A percentile compares a stretch with the other conserved stretches of the same genome.
These are phyloP conservation scores for Neoascia interrupta DNA, from an alignment of 2,888 invertebrate genomes.

Conservation along the genomic window DNA sequence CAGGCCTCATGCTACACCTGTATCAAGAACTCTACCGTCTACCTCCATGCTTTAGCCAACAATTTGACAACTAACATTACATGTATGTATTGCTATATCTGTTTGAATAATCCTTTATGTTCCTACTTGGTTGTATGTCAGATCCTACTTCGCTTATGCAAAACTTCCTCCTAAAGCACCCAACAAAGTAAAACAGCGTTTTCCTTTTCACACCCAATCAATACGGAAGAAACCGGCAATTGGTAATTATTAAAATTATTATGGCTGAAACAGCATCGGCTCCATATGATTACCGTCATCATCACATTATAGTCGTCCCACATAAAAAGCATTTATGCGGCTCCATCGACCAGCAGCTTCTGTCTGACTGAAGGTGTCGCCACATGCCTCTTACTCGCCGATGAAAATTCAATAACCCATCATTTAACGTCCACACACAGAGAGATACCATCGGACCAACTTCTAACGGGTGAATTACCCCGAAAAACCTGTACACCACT, in stretches of 20 bases:
- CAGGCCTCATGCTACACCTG: too few species aligned
- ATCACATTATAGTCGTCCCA: conserved; percentile 16
- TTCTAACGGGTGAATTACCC: conserved; percentile 35
- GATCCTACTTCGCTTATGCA: too few species aligned
- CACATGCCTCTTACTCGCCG: not conserved
- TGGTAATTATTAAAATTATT: not conserved
- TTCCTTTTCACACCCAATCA: not conserved
- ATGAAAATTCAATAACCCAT: not conserved
- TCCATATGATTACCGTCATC: conserved; percentile 15
- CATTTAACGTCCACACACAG: not conserved
- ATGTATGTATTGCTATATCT: too few species aligned
- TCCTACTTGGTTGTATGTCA: too few species aligned
- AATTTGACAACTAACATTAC: too few species aligned
- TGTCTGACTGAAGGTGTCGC: conserved; percentile 12
- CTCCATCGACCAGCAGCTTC: conserved; percentile 1
- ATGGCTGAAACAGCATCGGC: not conserved
- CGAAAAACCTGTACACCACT: conserved; percentile 41
- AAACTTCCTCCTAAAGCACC: too few species aligned
- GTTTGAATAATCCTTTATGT: too few species aligned
- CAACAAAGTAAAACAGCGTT: too few species aligned
- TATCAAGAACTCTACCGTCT: too few species aligned
- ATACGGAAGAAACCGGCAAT: conserved; percentile 15
- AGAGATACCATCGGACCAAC: conserved; percentile 1
- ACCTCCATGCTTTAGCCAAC: too few species aligned
- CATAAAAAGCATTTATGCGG: not conserved